Conservation (phyloP, 2,888 invertebrate species). For the Encarsia formosa region DNA sequence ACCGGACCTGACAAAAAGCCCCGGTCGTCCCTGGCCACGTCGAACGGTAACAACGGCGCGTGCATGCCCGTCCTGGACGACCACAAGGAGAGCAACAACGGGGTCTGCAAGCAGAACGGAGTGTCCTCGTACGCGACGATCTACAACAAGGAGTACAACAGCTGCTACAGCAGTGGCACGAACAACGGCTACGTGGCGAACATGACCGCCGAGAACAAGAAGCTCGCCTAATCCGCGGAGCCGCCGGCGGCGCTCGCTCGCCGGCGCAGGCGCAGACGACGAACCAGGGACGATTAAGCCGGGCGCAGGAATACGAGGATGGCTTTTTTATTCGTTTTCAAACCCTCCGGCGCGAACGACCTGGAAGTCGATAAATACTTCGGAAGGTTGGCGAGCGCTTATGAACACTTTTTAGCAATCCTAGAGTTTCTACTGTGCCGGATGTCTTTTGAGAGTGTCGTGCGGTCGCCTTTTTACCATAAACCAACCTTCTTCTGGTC, state of each 20-base stretch:
- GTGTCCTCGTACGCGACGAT: slow-evolving; percentile 54
- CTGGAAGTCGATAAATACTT: too few relatives aligned
- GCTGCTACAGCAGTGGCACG: slow-evolving; percentile 62
- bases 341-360: too few relatives aligned
- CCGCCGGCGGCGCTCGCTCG: slow-evolving; percentile 4
- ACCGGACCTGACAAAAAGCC: slow-evolving; percentile 37
- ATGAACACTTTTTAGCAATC: too few relatives aligned
- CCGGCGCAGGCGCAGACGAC: slow-evolving; percentile 13
- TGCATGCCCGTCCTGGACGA: slow-evolving; percentile 73
- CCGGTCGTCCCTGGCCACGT: slow-evolving; percentile 15
- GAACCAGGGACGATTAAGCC: too few relatives aligned
- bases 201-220: slow-evolving; percentile 46
- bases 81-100: slow-evolving; percentile 27
- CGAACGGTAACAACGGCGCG: slow-evolving; percentile 43
- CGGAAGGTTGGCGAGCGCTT: too few relatives aligned
- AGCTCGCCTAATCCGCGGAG: slow-evolving; percentile 41
- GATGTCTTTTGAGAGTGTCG: too few relatives aligned
- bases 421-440: too few relatives aligned
- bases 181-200: slow-evolving; percentile 60
- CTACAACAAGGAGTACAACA: slow-evolving; percentile 58
- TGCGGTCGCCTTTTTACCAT: too few relatives aligned
- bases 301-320: background rate
- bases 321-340: too few relatives aligned
- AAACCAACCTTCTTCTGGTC: too few relatives aligned
- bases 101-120: slow-evolving; percentile 41